phyloP scores from a whole-genome alignment of 2,113 vertebrate genomes.

The Diglossa brunneiventris region DNA sequence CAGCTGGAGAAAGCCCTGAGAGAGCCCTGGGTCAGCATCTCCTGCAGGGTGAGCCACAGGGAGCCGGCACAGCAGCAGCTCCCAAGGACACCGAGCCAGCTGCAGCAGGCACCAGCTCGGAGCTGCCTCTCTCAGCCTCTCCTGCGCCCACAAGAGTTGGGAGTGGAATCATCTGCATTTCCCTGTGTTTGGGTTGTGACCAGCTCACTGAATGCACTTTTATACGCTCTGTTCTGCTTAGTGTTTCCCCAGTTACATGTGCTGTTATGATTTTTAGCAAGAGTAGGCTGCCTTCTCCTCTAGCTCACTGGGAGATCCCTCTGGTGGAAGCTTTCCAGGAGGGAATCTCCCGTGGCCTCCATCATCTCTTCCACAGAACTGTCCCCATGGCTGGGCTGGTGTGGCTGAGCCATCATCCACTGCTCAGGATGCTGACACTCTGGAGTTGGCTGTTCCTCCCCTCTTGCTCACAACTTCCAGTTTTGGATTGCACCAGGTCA shows the following conservation, averaged over 20 bases:
- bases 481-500: neutral
- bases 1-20: neutral
- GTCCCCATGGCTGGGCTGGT: neutral
- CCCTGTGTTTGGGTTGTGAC: neutral
- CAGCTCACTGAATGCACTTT: neutral
- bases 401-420: neutral
- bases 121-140: neutral
- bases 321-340: neutral
- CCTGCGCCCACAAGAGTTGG: neutral
- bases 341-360: neutral
- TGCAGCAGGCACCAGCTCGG: neutral
- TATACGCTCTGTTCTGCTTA: neutral
- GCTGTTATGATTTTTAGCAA: neutral
- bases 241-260: neutral
- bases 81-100: neutral
- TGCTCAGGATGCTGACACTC: neutral
- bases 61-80: neutral
- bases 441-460: neutral
- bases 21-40: neutral
- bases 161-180: neutral
- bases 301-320: neutral
- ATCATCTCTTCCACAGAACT: neutral
- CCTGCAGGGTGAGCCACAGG: neutral
- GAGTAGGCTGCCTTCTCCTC: neutral
- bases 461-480: neutral